Conservation (phyloP, 2,888 invertebrate species). For the Acleris literana region DNA sequence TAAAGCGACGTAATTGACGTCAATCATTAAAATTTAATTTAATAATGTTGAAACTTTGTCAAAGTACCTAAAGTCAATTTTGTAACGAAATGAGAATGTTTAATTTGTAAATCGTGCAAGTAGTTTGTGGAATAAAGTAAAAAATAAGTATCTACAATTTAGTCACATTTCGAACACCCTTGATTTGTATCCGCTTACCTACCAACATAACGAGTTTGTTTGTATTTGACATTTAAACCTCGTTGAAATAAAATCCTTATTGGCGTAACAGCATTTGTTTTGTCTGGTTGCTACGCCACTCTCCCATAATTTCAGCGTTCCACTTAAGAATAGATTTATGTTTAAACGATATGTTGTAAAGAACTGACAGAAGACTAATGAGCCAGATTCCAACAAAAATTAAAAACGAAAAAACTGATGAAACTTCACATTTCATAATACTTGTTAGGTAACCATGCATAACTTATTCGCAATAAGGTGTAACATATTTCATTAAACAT, state of each 20-base stretch:
- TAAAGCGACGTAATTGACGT: not conserved
- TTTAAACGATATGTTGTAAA: too few relatives aligned
- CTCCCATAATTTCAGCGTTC: not conserved
- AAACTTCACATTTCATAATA: conserved; percentile 5
- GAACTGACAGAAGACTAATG: too few relatives aligned
- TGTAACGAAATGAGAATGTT: not conserved
- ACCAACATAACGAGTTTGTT: conserved; percentile 18
- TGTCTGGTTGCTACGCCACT: conserved; percentile 29
- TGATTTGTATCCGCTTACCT: not conserved
- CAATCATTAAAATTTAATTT: conserved; percentile 4
- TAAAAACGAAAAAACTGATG: not conserved
- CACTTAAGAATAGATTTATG: not conserved
- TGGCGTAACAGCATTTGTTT: conserved; percentile 31
- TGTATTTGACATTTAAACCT: conserved; percentile 42
- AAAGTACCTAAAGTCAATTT: not conserved
- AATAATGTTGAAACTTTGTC: conserved; percentile 5
- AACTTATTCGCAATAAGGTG: not conserved
- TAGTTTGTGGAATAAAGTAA: too few relatives aligned
- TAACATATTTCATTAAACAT: not conserved
- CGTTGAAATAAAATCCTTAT: conserved; percentile 38
- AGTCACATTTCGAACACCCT: not conserved
- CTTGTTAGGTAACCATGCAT: conserved; percentile 3
- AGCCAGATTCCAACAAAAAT: not conserved
- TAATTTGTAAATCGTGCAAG: too few relatives aligned
- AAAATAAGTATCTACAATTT: too few relatives aligned